Evolutionary conservation across 2,113 vertebrate genomes (phyloP), one percentile per base, ranked within the genome.

Genomic region (Atractosteus spatula): DNA sequence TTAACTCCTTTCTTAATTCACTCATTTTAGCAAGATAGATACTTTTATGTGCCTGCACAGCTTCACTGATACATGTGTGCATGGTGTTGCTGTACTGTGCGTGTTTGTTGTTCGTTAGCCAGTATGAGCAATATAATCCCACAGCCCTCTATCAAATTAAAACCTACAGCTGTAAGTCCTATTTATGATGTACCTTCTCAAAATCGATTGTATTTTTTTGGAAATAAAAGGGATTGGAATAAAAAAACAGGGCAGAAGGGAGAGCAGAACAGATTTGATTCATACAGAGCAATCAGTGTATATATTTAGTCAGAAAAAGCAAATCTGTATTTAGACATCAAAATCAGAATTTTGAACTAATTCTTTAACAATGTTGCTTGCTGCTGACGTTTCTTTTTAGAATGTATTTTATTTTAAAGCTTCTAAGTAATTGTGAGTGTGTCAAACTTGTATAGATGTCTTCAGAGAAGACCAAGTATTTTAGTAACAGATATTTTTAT

Each of bases 401-500:
- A 94, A 94, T 94, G 92, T 94, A 93, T 90, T 90, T 81, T 86
- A 66, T 72, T 70, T 51, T 17, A 71, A 87, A 91, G 84, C 84
- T 70, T 72, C 66, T 69, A 72, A 72, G 84, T 92, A 89, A 89
- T 88, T 91, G 88, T 29, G 2, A 29, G 47, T 93, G 88, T 91
- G 89, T 91, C 83, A 83, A 86, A 84, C 71, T 80, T 91, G 91
- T 93, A 90, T 89, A 92, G 86, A 83, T 91, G 89, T 94, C 92
- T 94, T 93, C 91, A 93, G 79, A 91, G 92, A 94, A 94, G 92
- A 92, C 89, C 92, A 87, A 75, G 73, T 91, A 91, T 93, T 89
- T 93, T 93, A 92, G 79, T 91, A 90, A 91, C 88, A 93, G 91
- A 91, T 94, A 94, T 94, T 93, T 78, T 94, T 94, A 92, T 87